Conservation (phyloP, 2,113 vertebrate genomes). For the Jacana jacana region DNA sequence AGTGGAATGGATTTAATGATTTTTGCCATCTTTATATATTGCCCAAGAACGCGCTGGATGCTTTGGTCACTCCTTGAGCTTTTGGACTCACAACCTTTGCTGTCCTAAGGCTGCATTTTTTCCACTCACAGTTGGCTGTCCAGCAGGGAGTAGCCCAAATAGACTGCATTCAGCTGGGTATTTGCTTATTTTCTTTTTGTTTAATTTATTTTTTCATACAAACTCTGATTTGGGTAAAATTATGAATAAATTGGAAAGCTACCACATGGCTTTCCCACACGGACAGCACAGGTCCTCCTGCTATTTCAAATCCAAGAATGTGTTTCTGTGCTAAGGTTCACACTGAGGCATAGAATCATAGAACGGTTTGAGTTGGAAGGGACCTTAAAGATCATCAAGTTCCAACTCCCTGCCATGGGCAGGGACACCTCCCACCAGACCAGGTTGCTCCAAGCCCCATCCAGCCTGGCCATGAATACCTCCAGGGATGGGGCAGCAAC, state of each 20-base stretch:
- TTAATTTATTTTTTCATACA: conserved; percentile 32
- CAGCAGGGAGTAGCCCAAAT: neutral
- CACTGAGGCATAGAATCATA: neutral
- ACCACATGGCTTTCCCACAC: neutral
- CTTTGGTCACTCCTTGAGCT: neutral
- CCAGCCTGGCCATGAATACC: too few species aligned
- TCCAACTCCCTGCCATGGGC: too few species aligned
- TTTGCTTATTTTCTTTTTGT: neutral
- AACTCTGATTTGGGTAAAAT: conserved; percentile 16
- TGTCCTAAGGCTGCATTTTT: neutral
- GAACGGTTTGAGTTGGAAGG: too few species aligned
- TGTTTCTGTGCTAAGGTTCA: conserved; percentile 11
- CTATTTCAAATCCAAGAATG: neutral
- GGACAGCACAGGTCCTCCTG: neutral
- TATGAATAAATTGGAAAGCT: conserved; percentile 19
- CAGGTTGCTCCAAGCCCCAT: too few species aligned
- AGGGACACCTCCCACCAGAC: too few species aligned
- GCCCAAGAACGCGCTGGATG: neutral
- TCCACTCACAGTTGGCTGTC: neutral
- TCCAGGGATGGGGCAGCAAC: too few species aligned
- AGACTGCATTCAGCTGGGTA: conserved; percentile 4
- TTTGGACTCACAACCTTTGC: neutral
- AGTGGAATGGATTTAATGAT: neutral
- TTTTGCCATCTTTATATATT: conserved; percentile 25
- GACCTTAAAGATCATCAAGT: too few species aligned